phyloP scores from a whole-genome alignment of 1,140 invertebrate genomes.

The Forficula auricularia region DNA sequence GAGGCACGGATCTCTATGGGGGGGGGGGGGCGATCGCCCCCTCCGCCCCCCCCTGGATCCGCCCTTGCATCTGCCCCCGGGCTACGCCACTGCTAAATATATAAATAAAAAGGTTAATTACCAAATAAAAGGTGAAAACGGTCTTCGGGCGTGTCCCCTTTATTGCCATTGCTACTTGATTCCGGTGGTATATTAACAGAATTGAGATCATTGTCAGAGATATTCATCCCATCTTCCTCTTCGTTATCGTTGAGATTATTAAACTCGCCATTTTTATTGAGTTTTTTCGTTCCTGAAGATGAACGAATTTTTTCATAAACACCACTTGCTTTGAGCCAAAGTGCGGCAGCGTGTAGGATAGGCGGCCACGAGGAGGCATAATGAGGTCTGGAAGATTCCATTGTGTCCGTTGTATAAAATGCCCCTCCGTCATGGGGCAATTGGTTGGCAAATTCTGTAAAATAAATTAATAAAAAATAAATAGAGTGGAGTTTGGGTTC shows the following conservation, averaged over 20 bases:
- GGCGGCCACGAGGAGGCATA: constrained; percentile 88
- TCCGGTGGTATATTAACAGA: constrained; percentile 19
- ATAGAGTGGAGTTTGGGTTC: no score
- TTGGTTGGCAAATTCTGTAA: constrained; percentile 74
- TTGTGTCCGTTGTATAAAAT: constrained; percentile 92
- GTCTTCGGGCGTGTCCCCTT: constrained; percentile 31
- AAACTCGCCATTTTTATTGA: constrained; percentile 23
- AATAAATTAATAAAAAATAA: constrained; percentile 9
- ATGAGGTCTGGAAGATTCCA: constrained; percentile 77
- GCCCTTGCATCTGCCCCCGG: no score
- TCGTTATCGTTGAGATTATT: background rate
- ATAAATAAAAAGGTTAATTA: constrained; percentile 22
- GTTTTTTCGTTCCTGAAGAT: constrained; percentile 27
- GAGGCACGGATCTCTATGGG: no score
- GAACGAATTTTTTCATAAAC: constrained; percentile 18
- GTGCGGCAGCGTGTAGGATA: constrained; percentile 77
- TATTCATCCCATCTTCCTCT: background rate
- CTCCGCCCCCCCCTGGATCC: no score
- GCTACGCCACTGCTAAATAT: no score
- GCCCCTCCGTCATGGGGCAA: constrained; percentile 88
- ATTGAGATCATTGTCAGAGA: constrained; percentile 28
- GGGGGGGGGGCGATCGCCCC: no score
- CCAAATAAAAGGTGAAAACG: constrained; percentile 83
- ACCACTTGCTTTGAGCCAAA: constrained; percentile 62
- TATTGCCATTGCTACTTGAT: no score